phyloP scores from a whole-genome alignment of 2,888 invertebrate species.

The Diabrotica balteata region DNA sequence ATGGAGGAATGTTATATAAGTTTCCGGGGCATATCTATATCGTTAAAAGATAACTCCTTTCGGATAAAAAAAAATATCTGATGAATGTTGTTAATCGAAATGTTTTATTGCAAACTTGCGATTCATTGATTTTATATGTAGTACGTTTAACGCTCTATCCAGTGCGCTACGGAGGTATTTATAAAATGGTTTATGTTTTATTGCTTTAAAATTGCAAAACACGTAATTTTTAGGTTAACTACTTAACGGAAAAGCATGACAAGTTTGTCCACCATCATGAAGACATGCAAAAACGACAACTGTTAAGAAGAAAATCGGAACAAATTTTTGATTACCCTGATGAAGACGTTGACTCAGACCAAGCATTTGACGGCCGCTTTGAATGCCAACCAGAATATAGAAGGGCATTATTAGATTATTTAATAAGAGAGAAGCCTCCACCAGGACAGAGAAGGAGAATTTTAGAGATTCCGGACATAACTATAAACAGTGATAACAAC shows the following conservation, averaged over 20 bases:
- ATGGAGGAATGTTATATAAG: too few species aligned
- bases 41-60: too few species aligned
- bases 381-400: conserved; percentile 62
- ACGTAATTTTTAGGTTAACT: conserved; percentile 42
- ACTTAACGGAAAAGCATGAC: conserved; percentile 50
- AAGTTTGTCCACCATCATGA: conserved; percentile 43
- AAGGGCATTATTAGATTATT: conserved; percentile 60
- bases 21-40: too few species aligned
- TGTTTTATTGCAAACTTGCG: too few species aligned
- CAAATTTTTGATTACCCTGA: conserved; percentile 52
- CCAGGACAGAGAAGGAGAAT: conserved; percentile 27
- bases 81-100: too few species aligned
- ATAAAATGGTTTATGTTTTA: too few species aligned
- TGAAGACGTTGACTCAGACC: conserved; percentile 59
- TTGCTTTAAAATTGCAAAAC: too few species aligned
- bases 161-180: too few species aligned
- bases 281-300: conserved; percentile 26
- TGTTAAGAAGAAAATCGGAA: conserved; percentile 44
- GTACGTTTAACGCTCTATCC: too few species aligned
- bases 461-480: conserved; percentile 28
- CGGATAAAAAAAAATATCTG: too few species aligned
- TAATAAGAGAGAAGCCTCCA: conserved; percentile 53
- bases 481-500: conserved; percentile 12
- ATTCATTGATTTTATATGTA: too few species aligned
- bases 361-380: conserved; percentile 49